phyloP scores from a whole-genome alignment of 1,140 invertebrate genomes.

The Drosophila ogumai region DNA sequence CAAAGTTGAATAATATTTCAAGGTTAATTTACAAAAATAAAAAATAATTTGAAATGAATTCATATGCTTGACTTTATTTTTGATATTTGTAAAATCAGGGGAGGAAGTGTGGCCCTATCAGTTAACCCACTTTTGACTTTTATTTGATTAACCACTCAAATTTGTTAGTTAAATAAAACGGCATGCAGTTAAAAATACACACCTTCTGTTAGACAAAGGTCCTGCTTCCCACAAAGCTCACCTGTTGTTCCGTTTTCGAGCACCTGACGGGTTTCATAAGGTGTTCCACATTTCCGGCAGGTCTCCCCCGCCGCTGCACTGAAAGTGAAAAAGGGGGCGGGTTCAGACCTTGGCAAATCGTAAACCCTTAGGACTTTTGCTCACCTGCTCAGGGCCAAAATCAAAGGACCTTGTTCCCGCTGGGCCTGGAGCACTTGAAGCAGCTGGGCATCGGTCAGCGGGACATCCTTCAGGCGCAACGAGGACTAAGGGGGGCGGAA shows the following conservation, averaged over 20 bases:
- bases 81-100: conserved; percentile 1
- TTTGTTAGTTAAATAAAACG: conserved; percentile 16
- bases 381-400: conserved; percentile 78
- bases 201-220: neutral
- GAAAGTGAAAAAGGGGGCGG: conserved; percentile 18
- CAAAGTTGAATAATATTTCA: neutral
- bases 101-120: neutral
- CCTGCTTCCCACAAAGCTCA: conserved; percentile 14
- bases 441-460: conserved; percentile 66
- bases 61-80: neutral
- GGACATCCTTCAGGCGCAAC: conserved; percentile 68
- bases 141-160: neutral
- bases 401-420: conserved; percentile 68
- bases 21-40: neutral
- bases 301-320: conserved; percentile 32
- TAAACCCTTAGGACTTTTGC: neutral
- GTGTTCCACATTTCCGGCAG: conserved; percentile 68
- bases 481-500: conserved; percentile 46
- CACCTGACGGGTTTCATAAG: conserved; percentile 45
- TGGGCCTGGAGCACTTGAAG: conserved; percentile 65
- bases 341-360: conserved; percentile 1
- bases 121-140: neutral
- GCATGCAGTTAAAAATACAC: conserved; percentile 13
- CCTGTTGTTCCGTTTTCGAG: conserved; percentile 47
- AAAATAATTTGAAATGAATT: neutral